Base-by-base conservation (phyloP, 2,113 vertebrate species). In the Natator depressus region DNA sequence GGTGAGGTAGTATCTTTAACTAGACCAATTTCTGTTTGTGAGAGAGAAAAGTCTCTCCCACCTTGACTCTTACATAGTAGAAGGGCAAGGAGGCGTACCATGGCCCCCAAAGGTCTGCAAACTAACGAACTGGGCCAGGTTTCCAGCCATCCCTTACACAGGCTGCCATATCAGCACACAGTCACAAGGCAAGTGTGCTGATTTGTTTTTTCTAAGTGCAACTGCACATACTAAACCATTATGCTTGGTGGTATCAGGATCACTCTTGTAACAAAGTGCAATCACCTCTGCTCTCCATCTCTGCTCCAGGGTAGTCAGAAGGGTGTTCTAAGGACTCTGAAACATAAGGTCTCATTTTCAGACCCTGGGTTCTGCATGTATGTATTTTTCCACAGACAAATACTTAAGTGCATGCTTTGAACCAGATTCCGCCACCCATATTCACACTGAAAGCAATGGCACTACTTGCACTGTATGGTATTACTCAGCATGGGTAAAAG, bases 341-440 rank as follows among this genome's bases (percentile, higher is more conserved):
- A 78, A 78, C 12, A 0, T 4, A 8, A 12, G 35, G 0, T 3
- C 0, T 0, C 0, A 11, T 55, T 65, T 11, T 0, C 9, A 12
- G 50, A 13, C 20, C 0, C 25, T 0, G 0, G 0, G 3, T 85
- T 46, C 50, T 25, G 0, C 4, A 42, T 47, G 10, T 7, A 47
- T 81, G 29, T 1, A 0, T 9, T 22, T 47, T 50, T 29, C 12
- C 22, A 78, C 24, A 27, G 42, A 12, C 38, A 27, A 46, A 27
- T 47, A 46, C 4, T 16, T 14, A 13, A 47, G 13, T 78, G 24
- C 47, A 1, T 0, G 0, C 19, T 88, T 87, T 38, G 22, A 87
- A 83, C 17, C 9, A 62, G 55, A 8, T 20, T 81, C 59, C 17
- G 1, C 54, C 54, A 53, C 20, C 5, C 19, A 5, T 62, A 51